A percentile compares a stretch with the other conserved stretches of the same genome.
Conservation (phyloP, 2,113 vertebrate genomes). For the Chaetodon auriga region DNA sequence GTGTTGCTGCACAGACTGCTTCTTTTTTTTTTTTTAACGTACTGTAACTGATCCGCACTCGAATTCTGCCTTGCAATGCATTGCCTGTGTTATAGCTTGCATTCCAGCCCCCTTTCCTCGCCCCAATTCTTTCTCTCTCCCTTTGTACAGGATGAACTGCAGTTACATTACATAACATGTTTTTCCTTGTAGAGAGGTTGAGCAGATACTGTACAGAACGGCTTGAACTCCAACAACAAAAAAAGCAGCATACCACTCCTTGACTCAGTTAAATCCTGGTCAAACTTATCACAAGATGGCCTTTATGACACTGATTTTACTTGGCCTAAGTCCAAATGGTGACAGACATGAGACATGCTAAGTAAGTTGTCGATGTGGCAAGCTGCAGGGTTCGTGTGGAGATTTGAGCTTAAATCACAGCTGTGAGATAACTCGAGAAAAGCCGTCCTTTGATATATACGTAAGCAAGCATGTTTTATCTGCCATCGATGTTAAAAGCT, state of each 20-base stretch:
- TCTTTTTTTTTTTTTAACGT: background rate
- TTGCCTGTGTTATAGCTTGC: slow-evolving; percentile 25
- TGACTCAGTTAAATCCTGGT: slow-evolving; percentile 13
- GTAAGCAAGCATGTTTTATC: background rate
- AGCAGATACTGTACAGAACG: slow-evolving; percentile 43
- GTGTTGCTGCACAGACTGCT: background rate
- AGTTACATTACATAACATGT: slow-evolving; percentile 79
- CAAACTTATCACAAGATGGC: slow-evolving; percentile 2
- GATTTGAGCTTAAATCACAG: background rate
- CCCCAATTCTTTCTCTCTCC: slow-evolving; percentile 15
- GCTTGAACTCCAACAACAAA: slow-evolving; percentile 70
- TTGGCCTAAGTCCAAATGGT: slow-evolving; percentile 1
- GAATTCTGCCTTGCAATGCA: slow-evolving; percentile 8
- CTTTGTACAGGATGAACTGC: slow-evolving; percentile 67
- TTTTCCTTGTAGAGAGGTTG: slow-evolving; percentile 61
- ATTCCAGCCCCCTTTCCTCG: slow-evolving; percentile 50
- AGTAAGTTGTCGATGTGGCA: background rate
- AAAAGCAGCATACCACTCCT: slow-evolving; percentile 34
- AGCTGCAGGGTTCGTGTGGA: background rate
- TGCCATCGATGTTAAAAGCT: background rate
- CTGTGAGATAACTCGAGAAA: background rate
- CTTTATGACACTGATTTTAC: slow-evolving; percentile 40
- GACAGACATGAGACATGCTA: background rate
- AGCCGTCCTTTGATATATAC: background rate
- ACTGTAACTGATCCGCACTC: background rate